These are phyloP conservation scores for Lepus europaeus DNA, from an alignment of 2,113 vertebrate species.

Conservation along the genomic window DNA sequence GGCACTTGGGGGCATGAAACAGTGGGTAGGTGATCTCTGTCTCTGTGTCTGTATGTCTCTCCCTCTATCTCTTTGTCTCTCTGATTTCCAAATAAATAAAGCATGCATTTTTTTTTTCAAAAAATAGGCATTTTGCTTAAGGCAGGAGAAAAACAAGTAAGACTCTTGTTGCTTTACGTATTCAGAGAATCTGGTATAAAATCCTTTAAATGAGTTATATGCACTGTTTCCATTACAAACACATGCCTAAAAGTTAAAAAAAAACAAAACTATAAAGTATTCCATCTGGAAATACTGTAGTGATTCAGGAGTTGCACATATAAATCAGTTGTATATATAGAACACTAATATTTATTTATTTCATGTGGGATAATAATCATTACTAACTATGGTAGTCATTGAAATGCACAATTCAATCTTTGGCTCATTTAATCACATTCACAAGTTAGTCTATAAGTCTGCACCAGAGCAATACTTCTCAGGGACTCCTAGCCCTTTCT, in stretches of 20 bases:
- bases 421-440: background rate
- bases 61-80: too few species aligned
- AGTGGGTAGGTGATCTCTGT: too few species aligned
- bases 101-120: background rate
- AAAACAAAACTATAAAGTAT: background rate
- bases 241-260: background rate
- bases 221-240: background rate
- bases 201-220: background rate
- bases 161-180: background rate
- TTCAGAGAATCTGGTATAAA: background rate
- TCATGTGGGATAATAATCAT: background rate
- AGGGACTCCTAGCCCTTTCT: background rate
- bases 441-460: background rate
- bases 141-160: background rate
- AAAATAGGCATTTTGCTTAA: background rate
- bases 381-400: background rate
- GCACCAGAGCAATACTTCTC: background rate
- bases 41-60: too few species aligned
- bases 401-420: background rate
- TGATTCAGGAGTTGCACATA: background rate
- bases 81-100: too few species aligned
- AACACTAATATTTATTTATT: background rate
- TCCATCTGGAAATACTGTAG: background rate
- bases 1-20: too few species aligned
- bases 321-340: background rate